phyloP scores from a whole-genome alignment of 2,888 invertebrate genomes.

The Agriopis marginaria region DNA sequence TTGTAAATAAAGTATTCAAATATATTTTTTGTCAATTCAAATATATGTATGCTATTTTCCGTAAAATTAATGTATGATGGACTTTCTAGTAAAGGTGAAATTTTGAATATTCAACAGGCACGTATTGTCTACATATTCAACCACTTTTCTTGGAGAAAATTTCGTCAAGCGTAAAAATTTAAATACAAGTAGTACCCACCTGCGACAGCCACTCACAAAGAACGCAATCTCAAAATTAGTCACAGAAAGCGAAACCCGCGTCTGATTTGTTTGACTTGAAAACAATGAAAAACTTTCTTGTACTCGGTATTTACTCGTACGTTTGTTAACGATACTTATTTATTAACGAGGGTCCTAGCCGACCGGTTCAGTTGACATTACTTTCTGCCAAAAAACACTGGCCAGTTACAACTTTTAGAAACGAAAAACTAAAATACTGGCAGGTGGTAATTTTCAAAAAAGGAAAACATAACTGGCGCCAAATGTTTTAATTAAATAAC shows the following conservation, averaged over 20 bases:
- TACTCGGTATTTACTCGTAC: constrained; percentile 66
- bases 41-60: background rate
- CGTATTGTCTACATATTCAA: constrained; percentile 44
- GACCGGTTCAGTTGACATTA: constrained; percentile 56
- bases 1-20: too few relatives aligned
- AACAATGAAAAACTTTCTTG: constrained; percentile 80
- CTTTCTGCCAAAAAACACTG: constrained; percentile 20
- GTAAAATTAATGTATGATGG: background rate
- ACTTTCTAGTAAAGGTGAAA: constrained; percentile 27
- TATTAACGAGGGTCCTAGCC: constrained; percentile 63
- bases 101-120: constrained; percentile 35
- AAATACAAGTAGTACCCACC: constrained; percentile 59
- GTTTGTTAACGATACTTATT: constrained; percentile 66
- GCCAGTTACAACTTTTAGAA: constrained; percentile 11
- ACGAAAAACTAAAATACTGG: constrained; percentile 21
- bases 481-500: constrained; percentile 30
- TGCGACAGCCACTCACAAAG: constrained; percentile 59
- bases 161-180: constrained; percentile 66
- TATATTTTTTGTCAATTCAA: too few relatives aligned
- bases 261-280: constrained; percentile 73
- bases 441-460: constrained; percentile 28
- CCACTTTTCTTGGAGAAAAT: constrained; percentile 64
- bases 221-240: constrained; percentile 66
- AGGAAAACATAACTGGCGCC: constrained; percentile 29
- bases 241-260: constrained; percentile 71